A percentile compares a stretch with the other conserved stretches of the same genome.
phyloP scores from a whole-genome alignment of 2,888 invertebrate genomes.

The Tortrix viridana region DNA sequence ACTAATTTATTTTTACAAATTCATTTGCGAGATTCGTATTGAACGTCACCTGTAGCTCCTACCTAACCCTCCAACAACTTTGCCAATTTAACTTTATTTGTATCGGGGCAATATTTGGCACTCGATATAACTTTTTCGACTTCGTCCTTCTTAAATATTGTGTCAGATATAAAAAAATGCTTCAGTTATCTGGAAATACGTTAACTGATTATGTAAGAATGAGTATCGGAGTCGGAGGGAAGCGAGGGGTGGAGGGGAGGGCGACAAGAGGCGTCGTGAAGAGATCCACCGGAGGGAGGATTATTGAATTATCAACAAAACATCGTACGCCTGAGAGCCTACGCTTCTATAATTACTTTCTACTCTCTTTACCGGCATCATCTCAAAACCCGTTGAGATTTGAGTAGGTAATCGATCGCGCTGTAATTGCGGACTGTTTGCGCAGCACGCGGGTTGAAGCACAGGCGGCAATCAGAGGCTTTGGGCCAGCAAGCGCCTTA shows the following conservation, averaged over 20 bases:
- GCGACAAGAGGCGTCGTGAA: constrained; percentile 57
- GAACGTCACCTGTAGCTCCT: constrained; percentile 64
- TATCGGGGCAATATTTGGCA: constrained; percentile 71
- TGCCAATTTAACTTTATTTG: constrained; percentile 83
- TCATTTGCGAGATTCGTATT: constrained; percentile 64
- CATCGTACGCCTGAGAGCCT: constrained; percentile 72
- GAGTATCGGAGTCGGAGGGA: constrained; percentile 59
- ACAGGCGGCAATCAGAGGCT: constrained; percentile 43
- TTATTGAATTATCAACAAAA: constrained; percentile 83
- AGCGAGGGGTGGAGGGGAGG: constrained; percentile 45
- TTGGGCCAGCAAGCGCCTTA: constrained; percentile 56
- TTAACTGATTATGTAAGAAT: constrained; percentile 71
- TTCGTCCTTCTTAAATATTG: constrained; percentile 64
- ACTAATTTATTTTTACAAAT: constrained; percentile 65
- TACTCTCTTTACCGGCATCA: constrained; percentile 62
- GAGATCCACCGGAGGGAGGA: constrained; percentile 68
- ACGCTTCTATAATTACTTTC: constrained; percentile 77
- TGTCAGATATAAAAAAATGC: constrained; percentile 65
- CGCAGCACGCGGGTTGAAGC: constrained; percentile 49
- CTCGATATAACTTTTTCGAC: constrained; percentile 69
- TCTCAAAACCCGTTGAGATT: constrained; percentile 68
- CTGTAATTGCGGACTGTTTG: constrained; percentile 59
- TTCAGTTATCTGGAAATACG: constrained; percentile 48
- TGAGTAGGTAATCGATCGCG: constrained; percentile 67
- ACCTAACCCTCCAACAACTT: constrained; percentile 64